phyloP scores from a whole-genome alignment of 2,888 invertebrate species.

The Xiphydria camelus region DNA sequence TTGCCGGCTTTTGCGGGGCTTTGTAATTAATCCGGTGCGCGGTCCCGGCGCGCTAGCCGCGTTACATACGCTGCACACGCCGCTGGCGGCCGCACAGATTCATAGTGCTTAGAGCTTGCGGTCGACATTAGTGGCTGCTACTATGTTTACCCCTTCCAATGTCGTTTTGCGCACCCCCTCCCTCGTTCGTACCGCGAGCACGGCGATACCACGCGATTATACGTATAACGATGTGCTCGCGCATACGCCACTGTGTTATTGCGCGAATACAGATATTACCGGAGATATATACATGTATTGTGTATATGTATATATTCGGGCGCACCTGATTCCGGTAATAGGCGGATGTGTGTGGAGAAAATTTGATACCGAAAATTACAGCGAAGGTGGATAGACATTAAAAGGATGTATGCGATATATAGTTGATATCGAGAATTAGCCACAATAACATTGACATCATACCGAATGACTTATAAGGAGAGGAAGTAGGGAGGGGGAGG shows the following conservation, averaged over 20 bases:
- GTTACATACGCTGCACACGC: conserved; percentile 5
- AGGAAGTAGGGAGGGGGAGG: too few relatives aligned
- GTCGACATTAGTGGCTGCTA: conserved; percentile 22
- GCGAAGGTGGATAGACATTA: too few relatives aligned
- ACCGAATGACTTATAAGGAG: too few relatives aligned
- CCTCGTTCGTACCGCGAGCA: too few relatives aligned
- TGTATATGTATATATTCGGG: too few relatives aligned
- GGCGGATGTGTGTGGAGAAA: too few relatives aligned
- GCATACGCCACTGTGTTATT: background rate
- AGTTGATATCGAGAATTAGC: too few relatives aligned
- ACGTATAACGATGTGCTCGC: background rate
- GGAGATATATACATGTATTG: too few relatives aligned
- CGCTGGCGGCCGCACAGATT: conserved; percentile 18
- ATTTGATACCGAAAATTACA: too few relatives aligned
- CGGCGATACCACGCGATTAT: too few relatives aligned
- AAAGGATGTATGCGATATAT: too few relatives aligned
- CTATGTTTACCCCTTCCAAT: background rate
- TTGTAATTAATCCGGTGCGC: conserved; percentile 34
- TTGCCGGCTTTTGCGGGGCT: conserved; percentile 31
- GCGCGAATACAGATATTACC: background rate
- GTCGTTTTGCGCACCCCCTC: background rate
- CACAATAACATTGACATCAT: too few relatives aligned
- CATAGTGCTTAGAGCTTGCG: conserved; percentile 24
- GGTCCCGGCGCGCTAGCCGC: conserved; percentile 17
- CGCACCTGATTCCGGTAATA: background rate